phyloP scores from a whole-genome alignment of 2,113 vertebrate species.

The Odocoileus hemionus region DNA sequence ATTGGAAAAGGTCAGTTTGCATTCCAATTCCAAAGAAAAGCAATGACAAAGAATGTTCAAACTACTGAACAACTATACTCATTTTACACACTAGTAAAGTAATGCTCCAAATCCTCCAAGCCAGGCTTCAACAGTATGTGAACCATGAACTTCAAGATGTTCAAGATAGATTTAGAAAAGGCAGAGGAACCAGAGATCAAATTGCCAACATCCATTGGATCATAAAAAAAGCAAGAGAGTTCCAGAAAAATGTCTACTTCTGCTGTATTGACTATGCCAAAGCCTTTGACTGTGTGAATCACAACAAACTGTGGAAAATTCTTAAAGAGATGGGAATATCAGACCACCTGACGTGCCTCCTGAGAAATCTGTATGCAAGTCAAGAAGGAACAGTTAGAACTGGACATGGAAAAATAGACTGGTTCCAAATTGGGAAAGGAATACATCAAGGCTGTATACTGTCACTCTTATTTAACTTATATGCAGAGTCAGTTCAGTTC shows the following conservation, averaged over 20 bases:
- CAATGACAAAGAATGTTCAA: background rate
- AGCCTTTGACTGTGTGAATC: background rate
- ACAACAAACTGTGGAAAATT: background rate
- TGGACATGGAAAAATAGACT: background rate
- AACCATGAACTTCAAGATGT: background rate
- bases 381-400: background rate
- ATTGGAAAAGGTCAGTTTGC: background rate
- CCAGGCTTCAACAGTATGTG: background rate
- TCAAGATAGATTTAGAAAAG: background rate
- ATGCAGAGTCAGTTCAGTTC: background rate
- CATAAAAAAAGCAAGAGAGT: background rate
- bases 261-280: background rate
- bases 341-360: background rate
- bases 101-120: background rate
- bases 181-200: background rate
- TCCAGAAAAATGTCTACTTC: background rate
- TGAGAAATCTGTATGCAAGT: background rate
- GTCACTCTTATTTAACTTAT: background rate
- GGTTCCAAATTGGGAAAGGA: background rate
- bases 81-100: background rate
- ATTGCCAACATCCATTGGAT: rapidly evolving
- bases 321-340: background rate
- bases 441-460: background rate
- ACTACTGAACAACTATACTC: rapidly evolving
- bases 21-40: background rate